Conservation (phyloP, 2,113 vertebrate species). For the Spea bombifrons region DNA sequence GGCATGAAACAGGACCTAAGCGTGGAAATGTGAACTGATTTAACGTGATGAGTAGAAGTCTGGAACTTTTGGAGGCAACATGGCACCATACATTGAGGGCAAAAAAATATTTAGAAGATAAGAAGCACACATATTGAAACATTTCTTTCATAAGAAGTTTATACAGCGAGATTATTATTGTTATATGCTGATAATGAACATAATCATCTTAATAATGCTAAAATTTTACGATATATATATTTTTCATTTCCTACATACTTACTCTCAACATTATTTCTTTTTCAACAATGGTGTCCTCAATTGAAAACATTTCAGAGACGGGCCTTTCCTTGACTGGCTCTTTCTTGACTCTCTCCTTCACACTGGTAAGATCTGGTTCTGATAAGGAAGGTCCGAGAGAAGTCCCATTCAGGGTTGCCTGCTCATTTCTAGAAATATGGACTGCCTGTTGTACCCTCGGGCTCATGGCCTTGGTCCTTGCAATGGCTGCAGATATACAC, state of each 20-base stretch:
- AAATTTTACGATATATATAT: no score
- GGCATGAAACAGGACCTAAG: no score
- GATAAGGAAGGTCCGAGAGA: slow-evolving; percentile 91
- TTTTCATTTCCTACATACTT: slow-evolving; percentile 51
- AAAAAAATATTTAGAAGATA: no score
- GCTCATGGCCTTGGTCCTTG: slow-evolving; percentile 62
- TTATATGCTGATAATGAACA: no score
- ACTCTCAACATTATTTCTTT: slow-evolving; percentile 92
- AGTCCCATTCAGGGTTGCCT: slow-evolving; percentile 72
- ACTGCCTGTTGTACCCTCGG: slow-evolving; percentile 67
- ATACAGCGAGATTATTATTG: no score
- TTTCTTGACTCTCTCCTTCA: slow-evolving; percentile 92
- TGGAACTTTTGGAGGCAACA: no score
- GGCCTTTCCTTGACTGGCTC: slow-evolving; percentile 93
- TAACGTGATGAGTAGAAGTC: no score
- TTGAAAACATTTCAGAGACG: slow-evolving; percentile 93
- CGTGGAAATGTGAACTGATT: no score
- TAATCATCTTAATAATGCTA: no score
- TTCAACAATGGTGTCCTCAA: slow-evolving; percentile 96
- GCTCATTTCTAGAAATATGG: slow-evolving; percentile 78
- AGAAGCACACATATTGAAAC: no score
- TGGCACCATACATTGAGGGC: no score
- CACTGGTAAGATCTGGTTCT: slow-evolving; percentile 90
- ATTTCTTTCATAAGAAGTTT: no score
- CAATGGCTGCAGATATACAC: slow-evolving; percentile 56